These are phyloP conservation scores for Scomberomorus guttatus DNA, from an alignment of 2,797 vertebrate genomes.

Conservation along the genomic window DNA sequence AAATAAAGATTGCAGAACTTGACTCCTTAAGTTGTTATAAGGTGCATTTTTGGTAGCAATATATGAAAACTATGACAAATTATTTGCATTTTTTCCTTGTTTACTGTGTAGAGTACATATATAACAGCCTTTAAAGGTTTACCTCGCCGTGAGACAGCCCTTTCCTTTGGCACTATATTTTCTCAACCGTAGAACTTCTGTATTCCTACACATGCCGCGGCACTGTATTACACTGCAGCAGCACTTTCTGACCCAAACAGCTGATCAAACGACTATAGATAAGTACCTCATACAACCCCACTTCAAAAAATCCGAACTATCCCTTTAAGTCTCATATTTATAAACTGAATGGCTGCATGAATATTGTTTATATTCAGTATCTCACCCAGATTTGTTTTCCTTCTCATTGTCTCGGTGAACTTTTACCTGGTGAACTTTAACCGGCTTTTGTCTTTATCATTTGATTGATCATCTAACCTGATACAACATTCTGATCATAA, in stretches of 20 bases:
- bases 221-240: too few species aligned
- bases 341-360: background rate
- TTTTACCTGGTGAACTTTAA: slow-evolving; percentile 59
- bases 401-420: background rate
- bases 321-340: background rate
- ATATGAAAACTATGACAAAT: background rate
- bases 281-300: too few species aligned
- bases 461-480: slow-evolving; percentile 17
- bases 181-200: too few species aligned
- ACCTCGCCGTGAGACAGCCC: too few species aligned
- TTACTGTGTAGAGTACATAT: background rate
- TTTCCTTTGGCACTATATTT: too few species aligned
- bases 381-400: background rate
- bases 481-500: slow-evolving; percentile 19
- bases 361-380: background rate
- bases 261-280: too few species aligned
- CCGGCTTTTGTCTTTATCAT: slow-evolving; percentile 27
- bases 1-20: background rate
- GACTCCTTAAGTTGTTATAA: background rate
- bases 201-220: too few species aligned
- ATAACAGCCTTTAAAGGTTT: background rate
- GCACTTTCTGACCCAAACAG: too few species aligned
- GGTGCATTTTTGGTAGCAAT: background rate
- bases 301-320: too few species aligned
- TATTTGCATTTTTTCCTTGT: background rate